These are phyloP conservation scores for Cheilosia grossa DNA, from an alignment of 2,888 invertebrate genomes.

Conservation along the genomic window DNA sequence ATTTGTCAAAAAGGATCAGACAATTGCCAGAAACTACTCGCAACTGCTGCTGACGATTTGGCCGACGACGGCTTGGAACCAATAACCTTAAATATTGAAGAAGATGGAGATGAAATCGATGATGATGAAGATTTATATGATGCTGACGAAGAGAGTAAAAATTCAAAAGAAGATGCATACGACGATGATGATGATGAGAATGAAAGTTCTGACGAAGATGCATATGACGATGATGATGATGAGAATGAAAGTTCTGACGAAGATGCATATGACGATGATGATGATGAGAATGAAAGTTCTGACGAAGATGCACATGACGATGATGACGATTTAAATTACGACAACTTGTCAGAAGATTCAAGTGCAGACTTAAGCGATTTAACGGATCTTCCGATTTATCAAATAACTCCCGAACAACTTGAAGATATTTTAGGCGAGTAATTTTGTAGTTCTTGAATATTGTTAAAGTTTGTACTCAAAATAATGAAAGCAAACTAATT, in stretches of 20 bases:
- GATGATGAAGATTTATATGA: too few relatives aligned
- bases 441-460: neutral
- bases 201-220: too few relatives aligned
- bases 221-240: too few relatives aligned
- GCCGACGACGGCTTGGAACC: constrained; percentile 9
- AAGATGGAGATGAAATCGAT: neutral
- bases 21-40: constrained; percentile 2
- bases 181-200: too few relatives aligned
- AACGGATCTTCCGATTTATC: neutral
- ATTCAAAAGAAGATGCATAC: too few relatives aligned
- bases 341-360: neutral
- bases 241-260: neutral
- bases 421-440: neutral
- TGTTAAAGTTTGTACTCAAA: too few relatives aligned
- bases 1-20: constrained; percentile 13
- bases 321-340: neutral
- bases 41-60: neutral
- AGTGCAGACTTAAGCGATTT: neutral
- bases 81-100: constrained; percentile 19
- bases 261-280: neutral
- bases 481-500: too few relatives aligned
- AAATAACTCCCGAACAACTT: neutral
- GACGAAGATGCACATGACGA: neutral
- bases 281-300: neutral
- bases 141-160: too few relatives aligned